phyloP scores from a whole-genome alignment of 1,140 invertebrate genomes.

The Nixonia krombeini region DNA sequence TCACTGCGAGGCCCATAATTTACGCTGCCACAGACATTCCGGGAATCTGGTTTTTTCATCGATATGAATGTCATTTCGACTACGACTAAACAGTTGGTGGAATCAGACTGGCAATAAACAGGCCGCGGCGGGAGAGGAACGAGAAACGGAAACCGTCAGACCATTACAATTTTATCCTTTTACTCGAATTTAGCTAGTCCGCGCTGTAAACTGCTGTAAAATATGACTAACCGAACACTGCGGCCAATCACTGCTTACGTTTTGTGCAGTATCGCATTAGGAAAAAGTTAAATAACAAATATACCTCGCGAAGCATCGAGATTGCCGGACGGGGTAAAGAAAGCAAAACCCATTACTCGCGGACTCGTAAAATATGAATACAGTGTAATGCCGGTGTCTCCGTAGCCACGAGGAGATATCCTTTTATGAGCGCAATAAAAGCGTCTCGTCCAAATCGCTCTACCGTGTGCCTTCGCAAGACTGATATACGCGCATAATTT shows the following conservation, averaged over 20 bases:
- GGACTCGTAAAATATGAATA: constrained; percentile 49
- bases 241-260: constrained; percentile 17
- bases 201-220: no score
- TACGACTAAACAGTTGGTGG: no score
- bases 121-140: no score
- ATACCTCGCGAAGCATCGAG: constrained; percentile 28
- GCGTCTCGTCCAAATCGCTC: constrained; percentile 43
- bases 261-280: constrained; percentile 30
- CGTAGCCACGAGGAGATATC: constrained; percentile 41
- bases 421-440: constrained; percentile 55
- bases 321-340: constrained; percentile 43
- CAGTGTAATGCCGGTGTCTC: constrained; percentile 28
- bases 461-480: constrained; percentile 24
- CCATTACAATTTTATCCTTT: no score
- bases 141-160: no score
- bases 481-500: constrained; percentile 35
- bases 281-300: constrained; percentile 39
- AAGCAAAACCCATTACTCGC: constrained; percentile 46
- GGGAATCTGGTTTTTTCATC: no score
- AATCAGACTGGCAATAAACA: no score
- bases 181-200: no score
- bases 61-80: no score
- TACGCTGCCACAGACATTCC: no score
- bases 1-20: no score
- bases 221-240: no score